Base-by-base conservation (phyloP, 2,113 vertebrate species). In the Macrotus californicus region DNA sequence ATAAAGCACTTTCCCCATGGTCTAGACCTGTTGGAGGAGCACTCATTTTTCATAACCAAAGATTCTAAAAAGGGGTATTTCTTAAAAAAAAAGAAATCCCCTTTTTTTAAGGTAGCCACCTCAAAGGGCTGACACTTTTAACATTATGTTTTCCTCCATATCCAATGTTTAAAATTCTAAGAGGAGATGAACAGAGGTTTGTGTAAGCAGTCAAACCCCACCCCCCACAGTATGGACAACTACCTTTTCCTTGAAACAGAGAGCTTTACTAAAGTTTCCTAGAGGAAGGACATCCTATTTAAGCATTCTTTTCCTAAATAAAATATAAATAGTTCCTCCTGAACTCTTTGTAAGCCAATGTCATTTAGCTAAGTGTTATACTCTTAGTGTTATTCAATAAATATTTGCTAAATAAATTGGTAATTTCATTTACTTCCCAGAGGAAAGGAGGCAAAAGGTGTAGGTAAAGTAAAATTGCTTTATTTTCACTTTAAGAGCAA, bases 401-500 rank as follows among this genome's bases (percentile, higher is more conserved):
- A 72, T 93, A 95, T 83, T 64, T 95, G 43, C 64, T 87, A 89
- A 93, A 72, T 72, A 88, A 91, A 89, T 75, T 89, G 43, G 41
- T 50, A 64, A 86, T 85, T 81, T 11, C 7, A 91, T 24, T 93
- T 70, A 87, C 41, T 90, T 95, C 87, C 89, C 84, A 89, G 84
- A 89, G 81, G 83, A 93, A 92, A 93, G 66, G 15, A 86, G 31
- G 80, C 52, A 84, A 93, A 94, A 91, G 12, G 21, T 89, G 3
- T 56, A 93, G 50, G 59, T 39, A 91, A 80, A 93, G 79, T 77
- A 95, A 96, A 95, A 96, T 92, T 86, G 83, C 91, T 93, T 91
- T 83, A 96, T 97, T 97, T 95, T 96, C 61, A 93, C 86, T 94
- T 54, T 81, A 87, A 97, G 96, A 96, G 69, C n/a, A 94, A 96